These are phyloP conservation scores for Ceratitis capitata DNA, from an alignment of 1,140 invertebrate species.

Conservation along the genomic window DNA sequence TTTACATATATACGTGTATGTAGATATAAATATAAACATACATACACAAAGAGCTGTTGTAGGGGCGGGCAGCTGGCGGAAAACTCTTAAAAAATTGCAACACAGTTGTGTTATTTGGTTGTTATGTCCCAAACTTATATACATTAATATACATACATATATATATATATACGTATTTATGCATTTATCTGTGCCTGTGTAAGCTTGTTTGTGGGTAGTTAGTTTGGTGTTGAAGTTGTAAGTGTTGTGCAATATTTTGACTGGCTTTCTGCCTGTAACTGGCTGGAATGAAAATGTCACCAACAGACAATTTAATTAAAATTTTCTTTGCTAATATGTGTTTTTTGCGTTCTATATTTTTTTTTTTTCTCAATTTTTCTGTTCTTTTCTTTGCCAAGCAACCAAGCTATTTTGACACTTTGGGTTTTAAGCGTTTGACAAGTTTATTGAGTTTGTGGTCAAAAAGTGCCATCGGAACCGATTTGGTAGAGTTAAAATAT, in stretches of 20 bases:
- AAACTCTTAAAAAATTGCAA: slow-evolving; percentile 6
- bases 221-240: slow-evolving; percentile 35
- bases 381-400: not conserved
- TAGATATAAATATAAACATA: no score
- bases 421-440: not conserved
- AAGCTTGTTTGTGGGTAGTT: not conserved
- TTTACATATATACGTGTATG: not conserved
- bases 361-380: not conserved
- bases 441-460: not conserved
- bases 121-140: not conserved
- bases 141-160: not conserved
- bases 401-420: not conserved
- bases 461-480: not conserved
- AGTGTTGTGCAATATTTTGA: slow-evolving; percentile 31
- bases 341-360: not conserved
- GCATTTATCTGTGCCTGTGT: not conserved
- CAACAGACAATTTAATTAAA: slow-evolving; percentile 37
- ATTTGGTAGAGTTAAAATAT: not conserved
- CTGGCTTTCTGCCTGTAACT: slow-evolving; percentile 16
- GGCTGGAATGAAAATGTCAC: slow-evolving; percentile 31
- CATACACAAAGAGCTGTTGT: no score
- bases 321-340: not conserved
- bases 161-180: not conserved
- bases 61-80: not conserved
- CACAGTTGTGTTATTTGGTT: not conserved